Evolutionary conservation across 2,113 vertebrate species (phyloP).

Genomic region (Ictalurus punctatus): DNA sequence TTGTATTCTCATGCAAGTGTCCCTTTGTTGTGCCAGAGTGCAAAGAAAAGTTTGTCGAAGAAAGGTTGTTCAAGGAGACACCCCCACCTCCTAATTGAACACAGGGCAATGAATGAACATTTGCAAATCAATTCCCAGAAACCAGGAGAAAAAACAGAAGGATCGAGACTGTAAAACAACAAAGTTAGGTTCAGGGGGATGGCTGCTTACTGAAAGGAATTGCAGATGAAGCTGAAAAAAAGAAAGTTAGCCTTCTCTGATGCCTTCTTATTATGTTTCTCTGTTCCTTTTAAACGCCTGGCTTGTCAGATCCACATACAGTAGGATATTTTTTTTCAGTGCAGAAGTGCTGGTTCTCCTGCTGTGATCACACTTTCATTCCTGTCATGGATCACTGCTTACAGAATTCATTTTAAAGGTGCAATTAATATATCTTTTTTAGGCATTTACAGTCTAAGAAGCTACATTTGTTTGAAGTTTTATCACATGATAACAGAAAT

Average conservation of each 20-base stretch:
- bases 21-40: constrained; percentile 64
- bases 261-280: background rate
- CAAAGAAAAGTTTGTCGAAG: constrained; percentile 61
- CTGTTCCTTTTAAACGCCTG: background rate
- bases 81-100: constrained; percentile 63
- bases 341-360: background rate
- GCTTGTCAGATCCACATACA: background rate
- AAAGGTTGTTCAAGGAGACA: constrained; percentile 51
- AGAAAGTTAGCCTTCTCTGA: constrained; percentile 42
- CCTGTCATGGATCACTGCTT: constrained; percentile 23
- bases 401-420: constrained; percentile 13
- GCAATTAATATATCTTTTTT: constrained; percentile 3
- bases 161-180: constrained; percentile 67
- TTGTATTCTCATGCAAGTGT: constrained; percentile 71
- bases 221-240: constrained; percentile 63
- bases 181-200: constrained; percentile 49
- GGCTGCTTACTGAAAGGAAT: constrained; percentile 55
- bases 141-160: constrained; percentile 53
- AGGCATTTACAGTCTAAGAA: background rate
- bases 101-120: constrained; percentile 67
- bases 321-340: background rate
- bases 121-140: constrained; percentile 76
- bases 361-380: constrained; percentile 14
- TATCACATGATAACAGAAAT: background rate
- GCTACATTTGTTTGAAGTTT: background rate